A percentile compares a stretch with the other conserved stretches of the same genome.
Evolutionary conservation across 2,113 vertebrate species (phyloP).

Genomic region (Corynorhinus townsendii): DNA sequence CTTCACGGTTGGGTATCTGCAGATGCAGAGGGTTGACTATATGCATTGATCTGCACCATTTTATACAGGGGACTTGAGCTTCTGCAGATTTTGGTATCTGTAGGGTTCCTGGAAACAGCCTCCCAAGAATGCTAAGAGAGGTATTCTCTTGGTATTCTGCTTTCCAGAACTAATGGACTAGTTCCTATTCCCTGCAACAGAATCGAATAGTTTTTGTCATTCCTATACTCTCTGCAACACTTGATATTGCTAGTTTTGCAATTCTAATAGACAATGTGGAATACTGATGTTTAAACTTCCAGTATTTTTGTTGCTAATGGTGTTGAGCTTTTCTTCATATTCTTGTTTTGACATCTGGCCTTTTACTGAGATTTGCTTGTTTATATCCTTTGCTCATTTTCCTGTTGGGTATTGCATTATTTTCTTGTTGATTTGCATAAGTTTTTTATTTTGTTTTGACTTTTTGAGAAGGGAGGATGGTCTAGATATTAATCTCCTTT

Average conservation of each 20-base stretch:
- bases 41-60: background rate
- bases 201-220: background rate
- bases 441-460: background rate
- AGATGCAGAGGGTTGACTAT: background rate
- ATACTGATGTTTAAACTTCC: background rate
- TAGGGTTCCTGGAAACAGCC: background rate
- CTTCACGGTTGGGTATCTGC: background rate
- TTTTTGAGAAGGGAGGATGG: background rate
- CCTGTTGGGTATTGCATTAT: background rate
- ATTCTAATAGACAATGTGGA: background rate
- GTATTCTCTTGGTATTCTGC: background rate
- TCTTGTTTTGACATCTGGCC: background rate
- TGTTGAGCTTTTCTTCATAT: background rate
- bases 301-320: background rate
- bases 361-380: background rate
- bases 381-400: background rate
- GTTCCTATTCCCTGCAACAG: background rate
- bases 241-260: background rate
- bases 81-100: background rate
- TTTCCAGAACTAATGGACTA: background rate
- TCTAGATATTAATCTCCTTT: background rate
- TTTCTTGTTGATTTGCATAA: background rate
- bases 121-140: background rate
- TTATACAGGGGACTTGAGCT: background rate
- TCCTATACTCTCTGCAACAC: background rate